Conservation (phyloP, 2,888 invertebrate genomes). For the Axea sp. region DNA sequence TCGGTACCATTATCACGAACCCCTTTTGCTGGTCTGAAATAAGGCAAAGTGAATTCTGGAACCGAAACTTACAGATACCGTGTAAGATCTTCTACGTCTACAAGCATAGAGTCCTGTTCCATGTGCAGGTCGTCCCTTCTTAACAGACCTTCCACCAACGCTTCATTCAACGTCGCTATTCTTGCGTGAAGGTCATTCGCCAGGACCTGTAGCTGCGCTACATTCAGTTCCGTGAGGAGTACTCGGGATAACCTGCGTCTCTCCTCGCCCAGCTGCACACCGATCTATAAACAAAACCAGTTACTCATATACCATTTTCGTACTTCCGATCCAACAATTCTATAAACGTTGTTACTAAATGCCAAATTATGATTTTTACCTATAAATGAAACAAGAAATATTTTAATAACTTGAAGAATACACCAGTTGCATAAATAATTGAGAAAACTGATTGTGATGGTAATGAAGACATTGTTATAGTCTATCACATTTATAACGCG, state of each 20-base stretch:
- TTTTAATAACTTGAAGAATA: too few species aligned
- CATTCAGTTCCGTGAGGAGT: conserved; percentile 94
- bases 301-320: too few species aligned
- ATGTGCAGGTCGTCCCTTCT: conserved; percentile 97
- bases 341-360: too few species aligned
- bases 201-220: conserved; percentile 95
- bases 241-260: conserved; percentile 91
- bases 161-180: conserved; percentile 95
- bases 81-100: conserved; percentile 97
- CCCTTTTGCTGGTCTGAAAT: too few species aligned
- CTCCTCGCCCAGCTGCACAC: conserved; percentile 90
- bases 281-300: conserved; percentile 82
- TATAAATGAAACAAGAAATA: too few species aligned
- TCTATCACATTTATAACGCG: background rate
- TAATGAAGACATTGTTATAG: background rate
- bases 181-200: conserved; percentile 96
- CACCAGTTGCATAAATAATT: too few species aligned
- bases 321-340: too few species aligned
- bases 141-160: conserved; percentile 92
- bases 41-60: background rate
- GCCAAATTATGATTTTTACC: too few species aligned
- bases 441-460: background rate
- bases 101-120: conserved; percentile 98
- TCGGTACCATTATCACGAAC: too few species aligned
- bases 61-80: conserved; percentile 87